phyloP scores from a whole-genome alignment of 1,140 invertebrate genomes.

The Drosophila lini region DNA sequence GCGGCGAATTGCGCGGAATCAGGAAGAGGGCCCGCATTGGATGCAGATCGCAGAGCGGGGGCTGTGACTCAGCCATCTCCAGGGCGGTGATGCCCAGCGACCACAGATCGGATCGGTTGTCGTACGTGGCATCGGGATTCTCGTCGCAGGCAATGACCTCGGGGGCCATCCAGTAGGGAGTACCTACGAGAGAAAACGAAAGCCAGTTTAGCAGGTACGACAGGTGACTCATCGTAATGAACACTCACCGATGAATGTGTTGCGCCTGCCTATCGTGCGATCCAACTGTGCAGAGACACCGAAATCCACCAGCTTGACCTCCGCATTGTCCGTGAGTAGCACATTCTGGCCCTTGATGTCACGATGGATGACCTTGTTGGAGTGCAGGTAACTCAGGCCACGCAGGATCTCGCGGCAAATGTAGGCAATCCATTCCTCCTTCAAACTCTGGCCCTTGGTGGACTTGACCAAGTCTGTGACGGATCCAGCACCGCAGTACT shows the following conservation, averaged over 20 bases:
- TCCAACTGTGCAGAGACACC: constrained; percentile 99
- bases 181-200: constrained; percentile 84
- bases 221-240: constrained; percentile 8
- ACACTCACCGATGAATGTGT: constrained; percentile 97
- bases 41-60: constrained; percentile 99
- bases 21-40: constrained; percentile 99
- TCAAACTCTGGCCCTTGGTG: constrained; percentile 98
- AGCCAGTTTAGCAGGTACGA: constrained; percentile 36
- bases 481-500: constrained; percentile 99
- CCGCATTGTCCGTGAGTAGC: constrained; percentile 99
- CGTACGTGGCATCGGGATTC: constrained; percentile 99
- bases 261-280: constrained; percentile 98
- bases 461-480: constrained; percentile 99
- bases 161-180: constrained; percentile 99
- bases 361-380: constrained; percentile 99
- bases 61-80: constrained; percentile 99
- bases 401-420: constrained; percentile 98
- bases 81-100: constrained; percentile 99
- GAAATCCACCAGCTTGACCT: constrained; percentile 99
- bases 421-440: constrained; percentile 99
- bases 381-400: constrained; percentile 98
- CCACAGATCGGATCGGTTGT: constrained; percentile 99
- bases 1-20: constrained; percentile 98
- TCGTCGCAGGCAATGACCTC: constrained; percentile 99
- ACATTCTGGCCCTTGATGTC: constrained; percentile 99